Evolutionary conservation across 2,888 invertebrate species (phyloP).

Genomic region (Sicus ferrugineus): DNA sequence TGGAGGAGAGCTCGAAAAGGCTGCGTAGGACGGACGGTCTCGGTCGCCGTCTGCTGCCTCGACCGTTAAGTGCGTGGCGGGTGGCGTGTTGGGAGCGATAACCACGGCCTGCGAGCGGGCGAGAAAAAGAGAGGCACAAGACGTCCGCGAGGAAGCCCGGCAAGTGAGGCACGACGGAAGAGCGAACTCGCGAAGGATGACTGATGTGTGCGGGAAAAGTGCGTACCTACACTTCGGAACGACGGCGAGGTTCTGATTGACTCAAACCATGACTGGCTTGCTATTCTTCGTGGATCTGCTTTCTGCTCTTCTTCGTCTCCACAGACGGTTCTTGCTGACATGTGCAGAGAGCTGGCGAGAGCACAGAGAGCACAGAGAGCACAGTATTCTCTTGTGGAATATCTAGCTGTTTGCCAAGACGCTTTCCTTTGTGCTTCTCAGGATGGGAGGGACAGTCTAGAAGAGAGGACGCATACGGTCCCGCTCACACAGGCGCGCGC

Average conservation of each 20-base stretch:
- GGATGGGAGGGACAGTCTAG: not conserved
- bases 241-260: constrained; percentile 14
- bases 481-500: constrained; percentile 18
- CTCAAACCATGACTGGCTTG: constrained; percentile 20
- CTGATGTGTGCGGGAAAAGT: not conserved
- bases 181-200: constrained; percentile 19
- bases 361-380: not conserved
- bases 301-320: not conserved
- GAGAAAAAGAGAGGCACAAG: constrained; percentile 23
- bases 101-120: constrained; percentile 10
- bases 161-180: constrained; percentile 1
- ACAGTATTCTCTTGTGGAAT: not conserved
- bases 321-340: constrained; percentile 1
- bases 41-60: constrained; percentile 15
- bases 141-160: constrained; percentile 12
- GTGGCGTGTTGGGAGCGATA: constrained; percentile 10
- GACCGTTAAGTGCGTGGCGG: constrained; percentile 6
- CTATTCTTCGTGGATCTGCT: constrained; percentile 8
- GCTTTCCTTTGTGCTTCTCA: not conserved
- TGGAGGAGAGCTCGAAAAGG: constrained; percentile 21
- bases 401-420: not conserved
- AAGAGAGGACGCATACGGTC: not conserved
- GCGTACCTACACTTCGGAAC: not conserved
- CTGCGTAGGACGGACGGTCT: constrained; percentile 19
- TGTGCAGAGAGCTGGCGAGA: not conserved